Conservation (phyloP, 2,888 invertebrate genomes). For the Dorcus hopei region DNA sequence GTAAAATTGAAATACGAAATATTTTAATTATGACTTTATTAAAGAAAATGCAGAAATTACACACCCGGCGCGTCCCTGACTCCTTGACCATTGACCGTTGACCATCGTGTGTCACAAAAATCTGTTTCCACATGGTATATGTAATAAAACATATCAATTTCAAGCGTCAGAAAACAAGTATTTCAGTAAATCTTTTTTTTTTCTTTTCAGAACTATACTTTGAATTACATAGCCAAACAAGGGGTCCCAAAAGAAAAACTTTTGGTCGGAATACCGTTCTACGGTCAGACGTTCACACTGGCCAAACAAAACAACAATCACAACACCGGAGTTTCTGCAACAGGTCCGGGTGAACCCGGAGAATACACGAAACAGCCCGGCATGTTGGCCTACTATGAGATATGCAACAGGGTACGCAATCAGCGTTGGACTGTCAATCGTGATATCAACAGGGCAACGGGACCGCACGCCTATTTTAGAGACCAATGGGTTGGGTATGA, state of each 20-base stretch:
- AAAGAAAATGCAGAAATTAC: too few species aligned
- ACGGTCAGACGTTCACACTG: conserved; percentile 81
- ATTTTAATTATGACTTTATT: too few species aligned
- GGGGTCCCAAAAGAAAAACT: conserved; percentile 79
- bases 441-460: conserved; percentile 55
- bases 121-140: too few species aligned
- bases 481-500: conserved; percentile 92
- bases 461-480: conserved; percentile 73
- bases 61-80: too few species aligned
- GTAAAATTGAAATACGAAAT: too few species aligned
- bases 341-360: conserved; percentile 76
- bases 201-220: conserved; percentile 67
- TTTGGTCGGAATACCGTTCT: conserved; percentile 78
- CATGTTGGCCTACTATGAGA: conserved; percentile 84
- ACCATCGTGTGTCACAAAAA: too few species aligned
- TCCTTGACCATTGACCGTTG: too few species aligned
- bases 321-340: conserved; percentile 61
- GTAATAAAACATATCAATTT: too few species aligned
- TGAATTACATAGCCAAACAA: conserved; percentile 68
- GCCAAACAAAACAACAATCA: conserved; percentile 41
- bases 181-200: conserved; percentile 18
- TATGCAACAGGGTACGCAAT: conserved; percentile 70
- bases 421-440: conserved; percentile 64
- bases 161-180: too few species aligned
- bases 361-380: conserved; percentile 83